Conservation (phyloP, 1,140 invertebrate genomes). For the Sweltsa coloradensis region DNA sequence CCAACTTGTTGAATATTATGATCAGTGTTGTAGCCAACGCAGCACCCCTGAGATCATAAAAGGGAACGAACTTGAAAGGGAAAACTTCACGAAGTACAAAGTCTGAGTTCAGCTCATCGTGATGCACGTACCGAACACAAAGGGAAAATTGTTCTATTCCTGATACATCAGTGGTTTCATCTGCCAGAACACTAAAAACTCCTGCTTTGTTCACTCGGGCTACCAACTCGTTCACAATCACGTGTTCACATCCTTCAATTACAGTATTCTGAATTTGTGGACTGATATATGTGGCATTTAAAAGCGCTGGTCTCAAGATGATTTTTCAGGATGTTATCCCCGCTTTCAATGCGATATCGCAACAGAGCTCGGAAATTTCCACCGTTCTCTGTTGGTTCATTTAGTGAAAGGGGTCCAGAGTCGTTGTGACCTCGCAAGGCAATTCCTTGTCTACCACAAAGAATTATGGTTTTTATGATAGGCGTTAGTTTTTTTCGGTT, state of each 20-base stretch:
- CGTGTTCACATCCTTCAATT: slow-evolving; percentile 13
- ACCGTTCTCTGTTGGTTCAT: slow-evolving; percentile 16
- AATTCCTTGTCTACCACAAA: slow-evolving; percentile 15
- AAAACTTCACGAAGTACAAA: slow-evolving; percentile 15
- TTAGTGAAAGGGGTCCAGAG: slow-evolving; percentile 6
- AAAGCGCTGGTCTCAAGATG: too few relatives aligned
- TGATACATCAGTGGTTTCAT: slow-evolving; percentile 16
- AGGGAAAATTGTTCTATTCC: slow-evolving; percentile 17
- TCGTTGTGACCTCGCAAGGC: slow-evolving; percentile 13
- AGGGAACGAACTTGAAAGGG: slow-evolving; percentile 19
- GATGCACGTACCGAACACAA: slow-evolving; percentile 16
- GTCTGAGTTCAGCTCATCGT: neutral
- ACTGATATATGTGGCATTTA: slow-evolving; percentile 16
- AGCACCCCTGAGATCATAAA: slow-evolving; percentile 18
- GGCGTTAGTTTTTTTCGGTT: slow-evolving; percentile 11
- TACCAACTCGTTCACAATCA: slow-evolving; percentile 13
- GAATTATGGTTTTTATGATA: slow-evolving; percentile 15
- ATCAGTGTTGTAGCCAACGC: slow-evolving; percentile 18
- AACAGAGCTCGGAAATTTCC: slow-evolving; percentile 20
- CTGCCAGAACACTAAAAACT: slow-evolving; percentile 16
- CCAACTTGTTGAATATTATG: slow-evolving; percentile 12
- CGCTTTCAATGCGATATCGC: slow-evolving; percentile 15
- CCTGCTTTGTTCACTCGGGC: slow-evolving; percentile 12
- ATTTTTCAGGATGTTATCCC: too few relatives aligned
- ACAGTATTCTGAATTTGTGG: slow-evolving; percentile 17